These are phyloP conservation scores for Cerastoderma edule DNA, from an alignment of 2,888 invertebrate genomes.

Conservation along the genomic window DNA sequence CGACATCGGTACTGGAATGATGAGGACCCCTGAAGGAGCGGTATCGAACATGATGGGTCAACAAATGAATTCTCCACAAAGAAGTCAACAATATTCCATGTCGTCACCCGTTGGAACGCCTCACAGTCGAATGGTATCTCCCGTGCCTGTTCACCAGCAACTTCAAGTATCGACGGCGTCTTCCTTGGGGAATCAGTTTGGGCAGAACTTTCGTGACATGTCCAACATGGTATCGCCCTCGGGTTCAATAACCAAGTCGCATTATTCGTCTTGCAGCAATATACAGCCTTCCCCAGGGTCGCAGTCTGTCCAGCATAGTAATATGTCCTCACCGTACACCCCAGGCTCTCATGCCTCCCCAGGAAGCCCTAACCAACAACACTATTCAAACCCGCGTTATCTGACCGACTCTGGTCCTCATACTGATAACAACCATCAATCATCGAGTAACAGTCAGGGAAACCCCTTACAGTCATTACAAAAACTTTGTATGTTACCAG, in stretches of 20 bases:
- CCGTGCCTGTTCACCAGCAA: conserved; percentile 62
- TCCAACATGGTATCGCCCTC: conserved; percentile 9
- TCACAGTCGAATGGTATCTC: conserved; percentile 56
- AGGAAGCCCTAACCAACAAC: conserved; percentile 59
- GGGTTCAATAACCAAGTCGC: conserved; percentile 46
- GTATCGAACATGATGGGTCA: conserved; percentile 34
- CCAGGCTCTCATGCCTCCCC: conserved; percentile 53
- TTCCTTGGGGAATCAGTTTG: conserved; percentile 32
- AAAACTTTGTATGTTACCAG: conserved; percentile 78
- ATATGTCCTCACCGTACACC: conserved; percentile 68
- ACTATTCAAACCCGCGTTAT: conserved; percentile 11
- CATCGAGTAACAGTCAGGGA: background rate
- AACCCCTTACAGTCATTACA: conserved; percentile 81
- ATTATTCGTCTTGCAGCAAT: conserved; percentile 58
- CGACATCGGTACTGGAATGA: conserved; percentile 39
- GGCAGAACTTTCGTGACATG: conserved; percentile 24
- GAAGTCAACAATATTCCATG: conserved; percentile 58
- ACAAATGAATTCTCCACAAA: conserved; percentile 57
- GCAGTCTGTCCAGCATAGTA: conserved; percentile 59
- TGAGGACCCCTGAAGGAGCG: conserved; percentile 22
- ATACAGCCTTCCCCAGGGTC: conserved; percentile 52
- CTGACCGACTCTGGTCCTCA: conserved; percentile 3
- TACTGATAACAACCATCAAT: conserved; percentile 1
- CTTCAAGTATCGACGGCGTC: conserved; percentile 62
- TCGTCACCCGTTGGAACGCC: conserved; percentile 42